A percentile compares a stretch with the other conserved stretches of the same genome.
phyloP scores from a whole-genome alignment of 2,888 invertebrate species.

The Neuroscelio doddi region DNA sequence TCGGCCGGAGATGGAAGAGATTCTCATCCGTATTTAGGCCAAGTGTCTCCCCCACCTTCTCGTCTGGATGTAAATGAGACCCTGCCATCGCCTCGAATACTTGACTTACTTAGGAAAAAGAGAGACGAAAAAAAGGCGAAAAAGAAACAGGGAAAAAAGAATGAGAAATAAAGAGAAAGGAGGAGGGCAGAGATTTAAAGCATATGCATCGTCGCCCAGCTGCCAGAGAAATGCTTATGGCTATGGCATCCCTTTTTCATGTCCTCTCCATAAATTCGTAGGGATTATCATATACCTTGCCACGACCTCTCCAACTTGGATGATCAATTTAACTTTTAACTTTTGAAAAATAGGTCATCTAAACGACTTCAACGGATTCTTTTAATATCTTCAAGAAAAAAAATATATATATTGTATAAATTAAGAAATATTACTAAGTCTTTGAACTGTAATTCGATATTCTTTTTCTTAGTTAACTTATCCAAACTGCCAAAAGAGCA shows the following conservation, averaged over 20 bases:
- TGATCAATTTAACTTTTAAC: constrained; percentile 1
- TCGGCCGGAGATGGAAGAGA: constrained; percentile 39
- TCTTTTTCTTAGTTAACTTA: no score
- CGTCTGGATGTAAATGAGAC: constrained; percentile 62
- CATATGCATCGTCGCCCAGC: constrained; percentile 28
- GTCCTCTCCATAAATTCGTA: constrained; percentile 20
- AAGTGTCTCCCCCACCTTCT: constrained; percentile 57
- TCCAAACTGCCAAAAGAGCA: no score
- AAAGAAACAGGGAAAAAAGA: constrained; percentile 36
- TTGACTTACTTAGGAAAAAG: constrained; percentile 55
- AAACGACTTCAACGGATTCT: no score
- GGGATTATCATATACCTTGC: constrained; percentile 22
- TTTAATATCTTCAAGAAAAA: no score
- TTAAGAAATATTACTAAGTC: no score
- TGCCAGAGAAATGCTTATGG: constrained; percentile 12
- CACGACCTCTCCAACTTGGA: constrained; percentile 18
- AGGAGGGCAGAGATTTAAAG: constrained; percentile 27
- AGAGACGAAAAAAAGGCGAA: constrained; percentile 41
- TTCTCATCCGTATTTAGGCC: constrained; percentile 58
- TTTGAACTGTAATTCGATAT: no score
- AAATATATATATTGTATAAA: no score
- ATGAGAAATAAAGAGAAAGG: constrained; percentile 25
- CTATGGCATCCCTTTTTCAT: constrained; percentile 26
- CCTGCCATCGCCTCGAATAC: constrained; percentile 54
- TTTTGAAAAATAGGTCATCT: constrained; percentile 20